Percentiles rank a stretch among this genome's conserved stretches.
Evolutionary conservation across 2,113 vertebrate species (phyloP).

Genomic region (Nematolebias whitei): DNA sequence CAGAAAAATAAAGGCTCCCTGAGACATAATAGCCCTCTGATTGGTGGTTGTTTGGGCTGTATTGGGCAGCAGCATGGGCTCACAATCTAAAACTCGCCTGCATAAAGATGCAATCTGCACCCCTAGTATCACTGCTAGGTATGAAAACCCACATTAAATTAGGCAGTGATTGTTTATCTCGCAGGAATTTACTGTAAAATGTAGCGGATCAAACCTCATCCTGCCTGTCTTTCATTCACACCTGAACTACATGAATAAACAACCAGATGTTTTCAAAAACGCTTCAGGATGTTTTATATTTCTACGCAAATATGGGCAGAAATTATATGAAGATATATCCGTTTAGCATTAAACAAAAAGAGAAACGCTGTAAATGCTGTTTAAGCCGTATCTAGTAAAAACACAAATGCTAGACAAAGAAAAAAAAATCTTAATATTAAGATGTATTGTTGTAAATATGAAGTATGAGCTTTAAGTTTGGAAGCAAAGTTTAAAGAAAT

Average conservation of each 20-base stretch:
- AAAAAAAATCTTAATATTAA: too few relatives aligned
- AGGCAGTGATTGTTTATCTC: slow-evolving; percentile 57
- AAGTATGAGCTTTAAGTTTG: too few relatives aligned
- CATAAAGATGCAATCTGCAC: slow-evolving; percentile 72
- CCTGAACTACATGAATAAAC: slow-evolving; percentile 22
- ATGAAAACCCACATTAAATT: slow-evolving; percentile 37
- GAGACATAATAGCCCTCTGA: slow-evolving; percentile 61
- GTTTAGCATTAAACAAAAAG: neutral
- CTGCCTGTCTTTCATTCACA: slow-evolving; percentile 24
- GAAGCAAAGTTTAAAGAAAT: too few relatives aligned
- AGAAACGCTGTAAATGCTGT: neutral
- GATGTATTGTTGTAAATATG: too few relatives aligned
- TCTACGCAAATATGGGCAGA: neutral
- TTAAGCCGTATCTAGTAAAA: neutral
- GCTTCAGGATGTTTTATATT: too few relatives aligned
- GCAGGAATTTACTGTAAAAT: slow-evolving; percentile 48
- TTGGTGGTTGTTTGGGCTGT: slow-evolving; percentile 66
- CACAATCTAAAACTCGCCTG: slow-evolving; percentile 61
- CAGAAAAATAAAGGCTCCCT: slow-evolving; percentile 55
- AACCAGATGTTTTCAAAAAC: slow-evolving; percentile 5
- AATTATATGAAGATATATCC: neutral
- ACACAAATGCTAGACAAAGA: too few relatives aligned
- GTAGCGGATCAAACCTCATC: slow-evolving; percentile 28
- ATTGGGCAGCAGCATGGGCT: slow-evolving; percentile 40
- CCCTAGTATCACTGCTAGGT: slow-evolving; percentile 29